phyloP scores from a whole-genome alignment of 2,888 invertebrate species.

The Drosophila helvetica region DNA sequence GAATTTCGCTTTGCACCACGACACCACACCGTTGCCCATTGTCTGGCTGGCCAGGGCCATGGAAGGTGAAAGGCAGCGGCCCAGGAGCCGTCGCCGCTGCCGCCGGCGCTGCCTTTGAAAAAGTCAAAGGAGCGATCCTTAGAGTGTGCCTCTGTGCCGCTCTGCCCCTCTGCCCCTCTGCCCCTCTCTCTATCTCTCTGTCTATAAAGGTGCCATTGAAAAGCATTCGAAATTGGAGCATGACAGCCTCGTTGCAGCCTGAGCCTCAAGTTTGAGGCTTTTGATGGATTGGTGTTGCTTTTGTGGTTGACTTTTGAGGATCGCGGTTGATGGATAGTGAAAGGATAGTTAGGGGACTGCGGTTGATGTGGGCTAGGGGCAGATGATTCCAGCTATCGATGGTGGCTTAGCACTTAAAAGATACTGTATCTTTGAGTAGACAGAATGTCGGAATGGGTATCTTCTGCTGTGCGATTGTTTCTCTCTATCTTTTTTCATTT shows the following conservation, averaged over 20 bases:
- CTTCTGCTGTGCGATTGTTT: neutral
- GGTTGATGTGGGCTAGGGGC: slow-evolving; percentile 16
- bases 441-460: neutral
- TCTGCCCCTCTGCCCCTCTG: neutral
- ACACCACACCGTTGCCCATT: neutral
- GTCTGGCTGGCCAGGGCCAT: neutral
- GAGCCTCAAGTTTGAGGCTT: slow-evolving; percentile 34
- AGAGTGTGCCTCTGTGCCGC: slow-evolving; percentile 3
- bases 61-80: slow-evolving; percentile 20
- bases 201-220: slow-evolving; percentile 64
- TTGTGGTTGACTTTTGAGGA: slow-evolving; percentile 42
- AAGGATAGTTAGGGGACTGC: slow-evolving; percentile 46
- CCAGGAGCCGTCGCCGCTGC: neutral
- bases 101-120: neutral
- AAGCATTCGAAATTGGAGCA: slow-evolving; percentile 73
- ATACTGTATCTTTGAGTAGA: neutral
- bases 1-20: slow-evolving; percentile 52
- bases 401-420: neutral
- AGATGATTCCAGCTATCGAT: neutral
- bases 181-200: too few relatives aligned
- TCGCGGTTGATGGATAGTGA: slow-evolving; percentile 40
- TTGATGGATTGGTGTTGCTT: slow-evolving; percentile 66
- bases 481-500: neutral
- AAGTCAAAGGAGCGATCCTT: slow-evolving; percentile 13
- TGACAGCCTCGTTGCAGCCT: slow-evolving; percentile 35